A percentile compares a stretch with the other conserved stretches of the same genome.
Evolutionary conservation across 2,797 vertebrate species (phyloP).

Genomic region (Eulemur rubriventer): DNA sequence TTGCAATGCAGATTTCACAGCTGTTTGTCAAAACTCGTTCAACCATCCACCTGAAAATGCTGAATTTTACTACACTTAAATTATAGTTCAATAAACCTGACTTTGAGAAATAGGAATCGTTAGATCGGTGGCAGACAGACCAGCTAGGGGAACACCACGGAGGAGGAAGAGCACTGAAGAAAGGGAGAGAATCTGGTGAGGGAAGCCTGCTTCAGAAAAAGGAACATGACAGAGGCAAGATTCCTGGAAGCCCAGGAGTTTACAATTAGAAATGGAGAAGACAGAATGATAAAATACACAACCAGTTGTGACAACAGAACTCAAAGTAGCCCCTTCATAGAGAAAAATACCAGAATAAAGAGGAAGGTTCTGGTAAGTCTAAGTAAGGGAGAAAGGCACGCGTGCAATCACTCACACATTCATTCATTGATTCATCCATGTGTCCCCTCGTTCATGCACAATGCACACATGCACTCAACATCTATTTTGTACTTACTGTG

Average conservation of each 20-base stretch:
- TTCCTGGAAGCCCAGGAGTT: conserved; percentile 47
- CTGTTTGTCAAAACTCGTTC: background rate
- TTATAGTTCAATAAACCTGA: background rate
- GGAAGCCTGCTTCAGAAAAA: conserved; percentile 26
- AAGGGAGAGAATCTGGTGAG: background rate
- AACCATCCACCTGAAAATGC: background rate
- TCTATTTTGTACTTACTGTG: too few species aligned
- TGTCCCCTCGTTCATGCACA: rapidly evolving
- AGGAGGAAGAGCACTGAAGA: background rate
- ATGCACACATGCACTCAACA: rapidly evolving
- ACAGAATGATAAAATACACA: background rate
- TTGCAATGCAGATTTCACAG: background rate
- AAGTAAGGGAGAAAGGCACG: background rate
- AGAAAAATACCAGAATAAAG: background rate
- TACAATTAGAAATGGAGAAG: conserved; percentile 39
- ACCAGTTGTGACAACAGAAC: background rate
- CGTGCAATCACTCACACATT: rapidly evolving
- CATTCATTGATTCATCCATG: rapidly evolving
- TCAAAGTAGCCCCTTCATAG: background rate
- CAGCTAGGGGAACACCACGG: rapidly evolving
- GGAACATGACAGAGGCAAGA: background rate
- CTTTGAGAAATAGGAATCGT: background rate
- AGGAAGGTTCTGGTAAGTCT: background rate
- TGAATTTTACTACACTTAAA: background rate
- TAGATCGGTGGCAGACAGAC: too few species aligned